These are phyloP conservation scores for Benthosema pterotum DNA, from an alignment of 2,797 vertebrate genomes.

Conservation along the genomic window DNA sequence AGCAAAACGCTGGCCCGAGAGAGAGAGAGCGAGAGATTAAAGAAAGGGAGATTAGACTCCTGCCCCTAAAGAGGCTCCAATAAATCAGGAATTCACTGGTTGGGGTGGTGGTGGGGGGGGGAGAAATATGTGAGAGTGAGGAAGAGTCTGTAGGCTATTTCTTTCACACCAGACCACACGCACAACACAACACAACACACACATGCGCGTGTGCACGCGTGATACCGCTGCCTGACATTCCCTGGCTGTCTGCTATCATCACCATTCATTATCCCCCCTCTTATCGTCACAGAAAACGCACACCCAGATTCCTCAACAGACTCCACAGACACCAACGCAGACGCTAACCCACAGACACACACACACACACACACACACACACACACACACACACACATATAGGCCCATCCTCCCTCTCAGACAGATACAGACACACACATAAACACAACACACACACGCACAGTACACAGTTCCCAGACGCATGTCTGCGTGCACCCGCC, in stretches of 20 bases:
- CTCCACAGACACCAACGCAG: slow-evolving; percentile 24
- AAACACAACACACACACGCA: slow-evolving; percentile 18
- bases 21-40: slow-evolving; percentile 61
- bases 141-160: slow-evolving; percentile 34
- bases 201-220: slow-evolving; percentile 4
- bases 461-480: slow-evolving; percentile 14
- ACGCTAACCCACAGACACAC: slow-evolving; percentile 18
- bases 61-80: slow-evolving; percentile 65
- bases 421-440: slow-evolving; percentile 5
- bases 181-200: background rate
- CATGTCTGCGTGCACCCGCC: slow-evolving; percentile 48
- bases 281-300: slow-evolving; percentile 57
- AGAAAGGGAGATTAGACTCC: slow-evolving; percentile 74
- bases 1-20: slow-evolving; percentile 61
- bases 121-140: slow-evolving; percentile 9
- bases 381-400: slow-evolving; percentile 5
- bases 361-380: slow-evolving; percentile 33
- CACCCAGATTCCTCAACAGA: slow-evolving; percentile 57
- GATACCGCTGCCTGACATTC: slow-evolving; percentile 41
- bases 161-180: slow-evolving; percentile 27
- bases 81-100: slow-evolving; percentile 74
- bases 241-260: slow-evolving; percentile 32
- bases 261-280: slow-evolving; percentile 38
- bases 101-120: too few species aligned
- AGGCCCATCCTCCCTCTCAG: slow-evolving; percentile 29